These are phyloP conservation scores for Percina caprodes DNA, from an alignment of 2,113 vertebrate genomes.

Conservation along the genomic window DNA sequence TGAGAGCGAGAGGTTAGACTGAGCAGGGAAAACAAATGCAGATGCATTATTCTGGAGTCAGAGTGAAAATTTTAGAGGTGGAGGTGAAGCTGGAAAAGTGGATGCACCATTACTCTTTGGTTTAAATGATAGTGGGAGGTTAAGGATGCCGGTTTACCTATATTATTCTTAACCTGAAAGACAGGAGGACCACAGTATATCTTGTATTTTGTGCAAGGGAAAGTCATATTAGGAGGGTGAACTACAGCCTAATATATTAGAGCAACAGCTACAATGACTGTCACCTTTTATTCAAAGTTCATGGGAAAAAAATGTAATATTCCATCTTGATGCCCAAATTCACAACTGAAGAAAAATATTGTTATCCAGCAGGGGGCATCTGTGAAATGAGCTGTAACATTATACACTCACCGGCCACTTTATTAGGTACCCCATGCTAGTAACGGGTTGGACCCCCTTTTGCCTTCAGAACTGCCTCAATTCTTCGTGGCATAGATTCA, in stretches of 20 bases:
- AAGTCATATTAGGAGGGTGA: neutral
- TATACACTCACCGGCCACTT: no score
- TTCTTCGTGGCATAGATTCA: no score
- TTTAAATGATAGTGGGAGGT: slow-evolving; percentile 48
- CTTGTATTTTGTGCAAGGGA: neutral
- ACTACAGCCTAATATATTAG: neutral
- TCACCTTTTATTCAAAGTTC: neutral
- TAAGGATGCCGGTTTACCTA: slow-evolving; percentile 49
- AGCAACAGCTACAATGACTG: no score
- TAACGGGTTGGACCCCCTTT: no score
- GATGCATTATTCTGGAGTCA: slow-evolving; percentile 59
- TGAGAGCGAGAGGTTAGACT: slow-evolving; percentile 51
- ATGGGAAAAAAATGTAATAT: neutral
- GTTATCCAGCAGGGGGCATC: neutral
- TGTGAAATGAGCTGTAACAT: neutral
- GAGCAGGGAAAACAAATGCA: slow-evolving; percentile 57
- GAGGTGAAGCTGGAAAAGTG: slow-evolving; percentile 63
- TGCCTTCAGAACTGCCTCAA: no score
- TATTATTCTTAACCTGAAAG: slow-evolving; percentile 44
- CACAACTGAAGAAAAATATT: no score
- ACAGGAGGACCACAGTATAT: neutral
- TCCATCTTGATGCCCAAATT: neutral
- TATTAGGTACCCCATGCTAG: no score
- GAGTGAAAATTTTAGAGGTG: slow-evolving; percentile 34
- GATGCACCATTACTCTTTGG: slow-evolving; percentile 57